Conservation (phyloP, 2,888 invertebrate genomes). For the Phengaris arion region DNA sequence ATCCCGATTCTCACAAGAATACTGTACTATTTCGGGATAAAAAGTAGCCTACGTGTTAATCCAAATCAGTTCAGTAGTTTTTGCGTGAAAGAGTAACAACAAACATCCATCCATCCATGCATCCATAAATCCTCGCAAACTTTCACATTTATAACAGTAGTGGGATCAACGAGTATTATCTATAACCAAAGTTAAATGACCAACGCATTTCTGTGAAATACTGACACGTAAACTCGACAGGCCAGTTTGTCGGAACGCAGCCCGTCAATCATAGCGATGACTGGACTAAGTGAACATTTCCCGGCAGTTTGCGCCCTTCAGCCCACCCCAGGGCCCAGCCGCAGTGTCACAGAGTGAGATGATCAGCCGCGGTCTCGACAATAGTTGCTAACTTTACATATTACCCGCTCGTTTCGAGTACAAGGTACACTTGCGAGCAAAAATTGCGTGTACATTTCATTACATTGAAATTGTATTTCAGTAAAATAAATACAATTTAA, state of each 20-base stretch:
- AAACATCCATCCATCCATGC: too few relatives aligned
- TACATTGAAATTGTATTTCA: too few relatives aligned
- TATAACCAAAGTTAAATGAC: neutral
- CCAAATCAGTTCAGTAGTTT: too few relatives aligned
- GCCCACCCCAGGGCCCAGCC: neutral
- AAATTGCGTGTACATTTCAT: too few relatives aligned
- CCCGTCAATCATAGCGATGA: slow-evolving; percentile 4
- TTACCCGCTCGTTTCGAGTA: slow-evolving; percentile 40
- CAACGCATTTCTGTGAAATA: neutral
- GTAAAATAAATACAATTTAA: too few relatives aligned
- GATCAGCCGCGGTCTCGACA: slow-evolving; percentile 35
- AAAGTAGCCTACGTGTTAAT: too few relatives aligned
- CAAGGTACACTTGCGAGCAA: slow-evolving; percentile 36
- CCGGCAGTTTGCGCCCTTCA: neutral
- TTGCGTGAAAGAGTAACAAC: too few relatives aligned
- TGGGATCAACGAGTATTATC: too few relatives aligned
- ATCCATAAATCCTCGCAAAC: too few relatives aligned
- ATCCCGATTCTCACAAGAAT: too few relatives aligned
- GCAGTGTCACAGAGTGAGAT: slow-evolving; percentile 13
- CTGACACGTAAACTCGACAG: neutral
- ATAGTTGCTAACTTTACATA: slow-evolving; percentile 43
- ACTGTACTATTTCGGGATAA: too few relatives aligned
- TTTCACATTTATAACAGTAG: too few relatives aligned
- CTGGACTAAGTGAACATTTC: neutral
- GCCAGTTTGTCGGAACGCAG: slow-evolving; percentile 1